Base-by-base conservation (phyloP, 2,797 vertebrate genomes). In the Enteromius fasciolatus region DNA sequence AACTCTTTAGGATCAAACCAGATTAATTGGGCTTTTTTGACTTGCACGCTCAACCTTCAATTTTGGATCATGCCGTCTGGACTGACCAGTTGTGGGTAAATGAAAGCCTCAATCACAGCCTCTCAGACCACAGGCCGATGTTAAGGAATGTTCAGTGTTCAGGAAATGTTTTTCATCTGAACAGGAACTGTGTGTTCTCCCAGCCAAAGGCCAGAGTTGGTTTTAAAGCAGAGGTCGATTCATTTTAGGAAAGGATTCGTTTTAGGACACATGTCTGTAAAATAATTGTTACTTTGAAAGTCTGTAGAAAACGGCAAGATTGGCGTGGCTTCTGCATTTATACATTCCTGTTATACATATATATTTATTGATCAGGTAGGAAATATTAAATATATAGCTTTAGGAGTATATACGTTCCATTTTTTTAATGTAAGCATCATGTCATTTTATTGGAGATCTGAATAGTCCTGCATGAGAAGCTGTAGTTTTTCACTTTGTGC, bases 101-200 rank as follows among this genome's bases (percentile, higher is more conserved):
- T 18, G 36, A 64, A 73, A 44, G 59, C 76, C 52, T 77, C 75
- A 76, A 50, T 78, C 66, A 31, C 67, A 78, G 75, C 20, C 54
- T 75, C 5, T 79, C 84, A 59, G 52, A 83, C 81, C 84, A 57
- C 77, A 76, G 69, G 25, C 74, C 28, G n/a, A 69, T 81, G 57
- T 46, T 86, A 10, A 74, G 75, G 82, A 86, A 86, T 86, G 68
- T 66, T 87, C 44, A 25, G 33, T 44, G 44, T 81, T 83, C 73
- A 81, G 84, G 57, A 84, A 82, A 85, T 84, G 57, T 75, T 84
- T 77, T 77, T 85, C 33, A 61, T 83, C 33, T 52, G 39, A 63
- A 69, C 25, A 74, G 39, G 84, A 68, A 50, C 69, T 63, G 69
- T 79, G 63, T 66, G 68, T 57, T 68, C 41, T 78, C 31, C 52